Evolutionary conservation across 2,888 invertebrate genomes (phyloP), one percentile per base, ranked within the genome.

Genomic region (Troides oblongomaculatus): DNA sequence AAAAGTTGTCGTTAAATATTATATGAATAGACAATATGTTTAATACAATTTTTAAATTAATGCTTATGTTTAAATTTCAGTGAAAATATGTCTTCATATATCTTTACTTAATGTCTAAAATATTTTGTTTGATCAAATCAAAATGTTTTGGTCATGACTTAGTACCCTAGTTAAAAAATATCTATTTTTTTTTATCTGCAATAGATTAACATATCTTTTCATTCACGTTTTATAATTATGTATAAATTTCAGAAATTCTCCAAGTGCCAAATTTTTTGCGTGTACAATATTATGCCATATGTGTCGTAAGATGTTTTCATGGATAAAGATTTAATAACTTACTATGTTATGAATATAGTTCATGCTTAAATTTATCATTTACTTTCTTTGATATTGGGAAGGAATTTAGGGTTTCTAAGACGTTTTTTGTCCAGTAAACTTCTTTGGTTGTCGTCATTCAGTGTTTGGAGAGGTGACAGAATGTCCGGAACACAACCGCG

Each of bases 231-330:
- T 39, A 10, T 10, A 8, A 39, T 39, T 39, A 39, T 39, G 39
- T 39, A 39, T 10, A 39, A 39, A 39, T 10, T 30, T 30, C 0
- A 10, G 59, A 71, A 74, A 81, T 74, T 86, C 86, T 88, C 86
- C 74, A 77, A 78, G 89, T 89, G 88, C 89, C 89, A 90, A 89
- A 88, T 78, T 77, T 72, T 75, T 81, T 81, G 83, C 81, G 85
- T 85, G 85, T 88, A 88, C 82, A 87, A 88, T 84, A 82, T 68
- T 75, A 79, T 85, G 88, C 86, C 86, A 85, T 86, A 39, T 39
- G 77, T 74, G 73, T 77, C 75, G 74, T 77, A 74, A 73, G 74
- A 71, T 66, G 60, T 72, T 71, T 68, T 71, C 14, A 39, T 61
- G 21, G 59, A 59, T 61, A 17, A 18, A n/a, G 14, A 60, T 36